Base-by-base conservation (phyloP, 2,797 vertebrate genomes). In the Austrolebias charrua region DNA sequence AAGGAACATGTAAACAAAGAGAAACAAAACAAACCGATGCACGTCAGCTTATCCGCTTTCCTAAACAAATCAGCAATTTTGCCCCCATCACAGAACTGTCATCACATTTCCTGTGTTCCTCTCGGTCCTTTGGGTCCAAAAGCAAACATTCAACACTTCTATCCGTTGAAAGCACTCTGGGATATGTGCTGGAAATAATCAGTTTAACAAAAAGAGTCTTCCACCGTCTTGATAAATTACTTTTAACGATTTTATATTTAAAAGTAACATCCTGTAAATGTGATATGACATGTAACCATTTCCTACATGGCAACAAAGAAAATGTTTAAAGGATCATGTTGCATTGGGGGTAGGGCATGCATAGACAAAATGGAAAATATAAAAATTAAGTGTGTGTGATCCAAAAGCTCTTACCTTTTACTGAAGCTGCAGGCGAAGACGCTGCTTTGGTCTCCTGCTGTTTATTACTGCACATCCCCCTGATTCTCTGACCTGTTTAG, bases 401-500 rank as follows among this genome's bases (percentile, higher is more conserved):
- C 20, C 12, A 60, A 62, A 35, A 68, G 55, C 40, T 9, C n/a
- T 24, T 65, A 87, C 86, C 79, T 14, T 50, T 31, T 54, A 60
- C 78, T 16, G 79, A 67, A 5, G 12, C 55, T 61, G 76, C 15
- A 56, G 80, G 47, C 0, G 60, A 60, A 59, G 73, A 29, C n/a
- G 83, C 74, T 2, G 63, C n/a, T 73, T 88, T 90, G 12, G 52
- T 63, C 60, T 92, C 89, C 19, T 88, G 90, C 2, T 91, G 88
- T 88, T 96, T 98, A 68, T 42, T 89, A 71, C 38, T 40, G 38
- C 95, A 95, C 88, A 95, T 80, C 66, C 81, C 84, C 72, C 89
- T 88, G 52, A 58, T 55, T 73, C 76, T 73, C 48, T 79, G 86
- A 49, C 86, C 93, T 94, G 71, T 29, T 44, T 1, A 64, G 3